A percentile compares a stretch with the other conserved stretches of the same genome.
Evolutionary conservation across 2,797 vertebrate genomes (phyloP).

Genomic region (Acrocephalus scirpaceus): DNA sequence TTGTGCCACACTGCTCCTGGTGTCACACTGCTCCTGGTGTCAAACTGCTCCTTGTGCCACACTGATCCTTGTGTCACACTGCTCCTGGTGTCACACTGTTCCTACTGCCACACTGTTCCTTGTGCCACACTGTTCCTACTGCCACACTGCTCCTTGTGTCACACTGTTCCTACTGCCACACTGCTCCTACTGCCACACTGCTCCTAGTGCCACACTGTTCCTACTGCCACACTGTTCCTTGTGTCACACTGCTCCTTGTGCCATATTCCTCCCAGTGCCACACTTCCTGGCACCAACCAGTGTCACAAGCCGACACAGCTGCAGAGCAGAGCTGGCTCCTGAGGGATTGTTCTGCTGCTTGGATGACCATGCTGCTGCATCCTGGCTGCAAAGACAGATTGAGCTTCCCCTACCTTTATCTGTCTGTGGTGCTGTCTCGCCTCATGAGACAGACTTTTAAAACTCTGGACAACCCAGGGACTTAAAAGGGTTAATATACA

Average conservation of each 20-base stretch:
- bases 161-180: not conserved
- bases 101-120: too few relatives aligned
- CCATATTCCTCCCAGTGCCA: not conserved
- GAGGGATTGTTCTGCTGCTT: not conserved
- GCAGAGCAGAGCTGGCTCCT: not conserved
- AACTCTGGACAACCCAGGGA: not conserved
- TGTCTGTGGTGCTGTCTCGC: not conserved
- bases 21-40: not conserved
- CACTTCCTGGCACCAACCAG: not conserved
- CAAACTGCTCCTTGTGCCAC: not conserved
- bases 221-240: too few relatives aligned
- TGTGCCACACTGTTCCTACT: not conserved
- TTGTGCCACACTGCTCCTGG: not conserved
- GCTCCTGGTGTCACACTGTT: not conserved
- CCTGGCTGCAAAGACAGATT: not conserved
- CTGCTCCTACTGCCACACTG: too few relatives aligned
- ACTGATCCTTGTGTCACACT: not conserved
- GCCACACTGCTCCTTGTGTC: not conserved
- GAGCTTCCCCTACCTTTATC: accelerated
- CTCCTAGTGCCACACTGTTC: too few relatives aligned
- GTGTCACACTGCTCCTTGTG: not conserved
- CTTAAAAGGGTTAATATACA: not conserved
- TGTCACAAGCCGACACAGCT: not conserved
- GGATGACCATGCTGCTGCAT: not conserved
- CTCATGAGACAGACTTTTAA: not conserved